Evolutionary conservation across 1,140 invertebrate species (phyloP).

Genomic region (Latrodectus geometricus): DNA sequence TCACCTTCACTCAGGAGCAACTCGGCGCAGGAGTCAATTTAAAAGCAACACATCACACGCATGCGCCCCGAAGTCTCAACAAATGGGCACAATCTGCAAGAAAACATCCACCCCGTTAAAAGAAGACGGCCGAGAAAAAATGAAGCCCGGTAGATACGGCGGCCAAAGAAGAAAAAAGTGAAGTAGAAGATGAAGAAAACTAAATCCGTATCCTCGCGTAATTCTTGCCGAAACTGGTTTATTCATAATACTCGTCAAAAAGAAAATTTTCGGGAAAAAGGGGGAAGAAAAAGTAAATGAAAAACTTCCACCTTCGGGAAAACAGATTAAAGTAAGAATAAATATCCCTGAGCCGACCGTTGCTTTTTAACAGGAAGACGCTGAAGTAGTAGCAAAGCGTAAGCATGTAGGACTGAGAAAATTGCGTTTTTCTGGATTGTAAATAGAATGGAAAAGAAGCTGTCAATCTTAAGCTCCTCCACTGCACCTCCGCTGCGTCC

Average conservation of each 20-base stretch:
- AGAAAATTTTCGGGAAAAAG: neutral
- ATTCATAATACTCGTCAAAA: constrained; percentile 58
- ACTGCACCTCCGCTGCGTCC: neutral
- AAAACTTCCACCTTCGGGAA: constrained; percentile 33
- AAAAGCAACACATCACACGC: neutral
- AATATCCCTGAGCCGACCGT: constrained; percentile 53
- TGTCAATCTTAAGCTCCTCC: constrained; percentile 49
- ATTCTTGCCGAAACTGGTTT: constrained; percentile 58
- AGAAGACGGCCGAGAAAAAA: neutral
- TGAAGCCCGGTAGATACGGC: neutral
- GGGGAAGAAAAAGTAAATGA: constrained; percentile 38
- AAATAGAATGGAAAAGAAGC: constrained; percentile 60
- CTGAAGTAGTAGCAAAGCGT: constrained; percentile 24
- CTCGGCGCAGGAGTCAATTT: constrained; percentile 5
- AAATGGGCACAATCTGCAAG: constrained; percentile 34
- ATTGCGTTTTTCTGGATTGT: constrained; percentile 60
- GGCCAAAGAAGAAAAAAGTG: neutral
- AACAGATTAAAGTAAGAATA: constrained; percentile 60
- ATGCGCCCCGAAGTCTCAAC: neutral
- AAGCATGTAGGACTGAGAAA: constrained; percentile 56
- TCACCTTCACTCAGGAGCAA: constrained; percentile 8
- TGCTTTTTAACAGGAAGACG: constrained; percentile 50
- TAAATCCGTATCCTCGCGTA: constrained; percentile 45
- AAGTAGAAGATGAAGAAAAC: constrained; percentile 25
- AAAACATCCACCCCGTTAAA: constrained; percentile 19